Conservation (phyloP, 2,888 invertebrate species). For the Saturnia japonica region DNA sequence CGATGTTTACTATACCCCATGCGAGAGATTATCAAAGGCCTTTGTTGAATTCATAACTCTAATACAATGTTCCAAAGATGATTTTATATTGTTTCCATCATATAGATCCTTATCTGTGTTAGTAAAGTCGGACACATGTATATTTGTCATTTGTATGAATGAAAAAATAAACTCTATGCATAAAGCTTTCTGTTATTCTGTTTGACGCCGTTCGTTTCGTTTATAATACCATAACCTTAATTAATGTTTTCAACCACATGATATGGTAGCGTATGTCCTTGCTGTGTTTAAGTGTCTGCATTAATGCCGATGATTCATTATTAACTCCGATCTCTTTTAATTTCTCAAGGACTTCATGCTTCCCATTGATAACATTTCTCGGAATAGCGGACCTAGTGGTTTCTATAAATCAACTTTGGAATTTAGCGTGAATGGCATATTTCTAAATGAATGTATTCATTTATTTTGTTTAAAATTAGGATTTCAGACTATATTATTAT, state of each 20-base stretch:
- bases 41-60: conserved; percentile 44
- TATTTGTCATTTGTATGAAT: conserved; percentile 79
- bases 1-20: conserved; percentile 77
- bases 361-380: conserved; percentile 8
- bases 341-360: conserved; percentile 27
- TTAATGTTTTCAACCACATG: conserved; percentile 69
- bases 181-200: conserved; percentile 77
- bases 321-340: conserved; percentile 31
- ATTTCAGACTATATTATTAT: not conserved
- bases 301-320: conserved; percentile 54
- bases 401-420: conserved; percentile 4
- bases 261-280: conserved; percentile 54
- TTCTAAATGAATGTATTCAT: conserved; percentile 36
- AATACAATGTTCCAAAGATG: conserved; percentile 18
- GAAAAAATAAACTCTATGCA: conserved; percentile 73
- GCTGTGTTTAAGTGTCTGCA: conserved; percentile 46
- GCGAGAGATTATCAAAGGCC: conserved; percentile 62
- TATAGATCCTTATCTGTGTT: conserved; percentile 67
- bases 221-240: conserved; percentile 73
- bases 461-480: conserved; percentile 1
- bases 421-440: conserved; percentile 37
- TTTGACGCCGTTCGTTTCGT: conserved; percentile 65
- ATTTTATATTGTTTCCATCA: conserved; percentile 31
- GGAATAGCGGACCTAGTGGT: conserved; percentile 7
- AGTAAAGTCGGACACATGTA: conserved; percentile 73